A percentile compares a stretch with the other conserved stretches of the same genome.
Conservation (phyloP, 2,113 vertebrate genomes). For the Leptosomus discolor region DNA sequence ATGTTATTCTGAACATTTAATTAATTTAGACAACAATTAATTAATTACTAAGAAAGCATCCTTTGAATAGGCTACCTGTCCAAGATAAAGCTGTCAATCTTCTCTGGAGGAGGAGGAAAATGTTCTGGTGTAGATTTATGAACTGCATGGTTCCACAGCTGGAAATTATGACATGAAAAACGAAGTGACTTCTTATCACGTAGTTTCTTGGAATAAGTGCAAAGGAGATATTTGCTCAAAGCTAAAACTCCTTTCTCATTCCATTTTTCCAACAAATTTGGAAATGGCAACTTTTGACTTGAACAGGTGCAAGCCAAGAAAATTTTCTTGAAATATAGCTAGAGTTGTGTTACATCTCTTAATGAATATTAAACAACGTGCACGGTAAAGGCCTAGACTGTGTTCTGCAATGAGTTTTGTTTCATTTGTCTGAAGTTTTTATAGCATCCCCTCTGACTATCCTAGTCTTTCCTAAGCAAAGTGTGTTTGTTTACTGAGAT, state of each 20-base stretch:
- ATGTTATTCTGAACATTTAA: background rate
- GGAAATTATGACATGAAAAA: background rate
- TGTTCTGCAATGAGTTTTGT: background rate
- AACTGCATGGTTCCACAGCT: background rate
- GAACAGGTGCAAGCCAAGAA: background rate
- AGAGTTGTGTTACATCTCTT: background rate
- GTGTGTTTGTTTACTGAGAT: background rate
- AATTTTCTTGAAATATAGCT: background rate
- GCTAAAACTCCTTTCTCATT: background rate
- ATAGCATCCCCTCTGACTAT: background rate
- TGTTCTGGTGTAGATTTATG: background rate
- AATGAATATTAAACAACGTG: background rate
- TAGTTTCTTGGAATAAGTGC: background rate
- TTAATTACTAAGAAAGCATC: background rate
- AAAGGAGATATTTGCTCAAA: background rate
- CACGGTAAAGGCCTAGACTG: background rate
- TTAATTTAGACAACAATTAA: background rate
- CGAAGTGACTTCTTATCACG: background rate
- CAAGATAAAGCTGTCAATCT: background rate
- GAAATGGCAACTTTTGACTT: background rate
- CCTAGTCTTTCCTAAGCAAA: background rate
- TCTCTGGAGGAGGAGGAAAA: background rate
- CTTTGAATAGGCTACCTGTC: background rate
- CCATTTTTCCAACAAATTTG: background rate
- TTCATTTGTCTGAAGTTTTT: background rate